phyloP scores from a whole-genome alignment of 2,113 vertebrate species.

The Amazona guildingii region DNA sequence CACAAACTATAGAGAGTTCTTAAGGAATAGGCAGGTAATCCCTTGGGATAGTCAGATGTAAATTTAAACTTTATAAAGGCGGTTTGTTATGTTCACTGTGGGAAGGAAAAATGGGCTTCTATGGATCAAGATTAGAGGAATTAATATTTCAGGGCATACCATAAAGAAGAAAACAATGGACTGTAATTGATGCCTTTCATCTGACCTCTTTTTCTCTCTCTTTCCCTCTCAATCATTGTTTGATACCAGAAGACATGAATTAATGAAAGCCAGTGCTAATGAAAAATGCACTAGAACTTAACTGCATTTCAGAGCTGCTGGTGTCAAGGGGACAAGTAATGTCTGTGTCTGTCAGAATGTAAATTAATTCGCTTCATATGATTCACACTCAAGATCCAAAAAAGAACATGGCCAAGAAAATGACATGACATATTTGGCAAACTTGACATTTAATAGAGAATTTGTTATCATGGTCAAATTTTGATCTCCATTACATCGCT shows the following conservation, averaged over 20 bases:
- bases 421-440: neutral
- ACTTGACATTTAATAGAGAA: neutral
- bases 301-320: slow-evolving; percentile 15
- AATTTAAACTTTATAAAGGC: neutral
- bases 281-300: slow-evolving; percentile 53
- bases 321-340: slow-evolving; percentile 42
- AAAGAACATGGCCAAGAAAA: neutral
- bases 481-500: neutral
- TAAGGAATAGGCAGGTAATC: neutral
- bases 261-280: slow-evolving; percentile 1
- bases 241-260: neutral
- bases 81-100: neutral
- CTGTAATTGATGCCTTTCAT: neutral
- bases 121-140: neutral
- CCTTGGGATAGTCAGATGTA: neutral
- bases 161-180: neutral
- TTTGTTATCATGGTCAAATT: neutral
- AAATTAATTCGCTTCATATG: neutral
- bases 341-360: neutral
- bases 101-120: neutral
- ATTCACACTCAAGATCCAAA: slow-evolving; percentile 6
- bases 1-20: neutral
- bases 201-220: neutral
- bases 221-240: neutral
- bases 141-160: neutral